phyloP scores from a whole-genome alignment of 64 coral and sea anemone species.

The Montipora cactus region DNA sequence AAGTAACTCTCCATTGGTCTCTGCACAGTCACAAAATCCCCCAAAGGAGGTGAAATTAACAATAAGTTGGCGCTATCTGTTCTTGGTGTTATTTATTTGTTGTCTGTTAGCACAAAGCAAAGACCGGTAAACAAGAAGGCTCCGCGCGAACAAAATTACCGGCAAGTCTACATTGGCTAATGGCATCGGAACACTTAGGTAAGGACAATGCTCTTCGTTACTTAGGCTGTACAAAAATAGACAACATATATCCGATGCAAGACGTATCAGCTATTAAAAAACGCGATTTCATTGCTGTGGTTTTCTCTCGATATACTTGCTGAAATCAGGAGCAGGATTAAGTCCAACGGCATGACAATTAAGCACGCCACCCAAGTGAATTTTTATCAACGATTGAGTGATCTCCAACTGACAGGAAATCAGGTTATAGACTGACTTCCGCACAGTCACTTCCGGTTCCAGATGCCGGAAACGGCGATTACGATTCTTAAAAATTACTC shows the following conservation, averaged over 20 bases:
- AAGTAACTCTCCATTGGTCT: not conserved
- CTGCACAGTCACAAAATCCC: not conserved
- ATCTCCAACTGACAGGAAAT: too few relatives aligned
- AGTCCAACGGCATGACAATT: not conserved
- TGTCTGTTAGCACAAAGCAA: too few relatives aligned
- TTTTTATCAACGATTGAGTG: not conserved
- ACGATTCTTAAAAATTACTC: too few relatives aligned
- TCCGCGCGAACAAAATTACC: too few relatives aligned
- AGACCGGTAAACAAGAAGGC: too few relatives aligned
- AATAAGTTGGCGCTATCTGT: too few relatives aligned
- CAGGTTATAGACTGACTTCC: not conserved
- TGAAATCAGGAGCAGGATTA: constrained; percentile 1
- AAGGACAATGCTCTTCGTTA: not conserved
- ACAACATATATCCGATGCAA: constrained; percentile 39
- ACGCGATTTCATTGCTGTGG: not conserved
- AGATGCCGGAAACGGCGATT: not conserved
- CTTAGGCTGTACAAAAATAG: constrained; percentile 21
- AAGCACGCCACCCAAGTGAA: not conserved
- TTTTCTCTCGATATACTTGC: not conserved
- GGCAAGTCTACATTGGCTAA: too few relatives aligned
- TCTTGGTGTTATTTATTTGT: too few relatives aligned
- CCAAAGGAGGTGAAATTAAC: not conserved
- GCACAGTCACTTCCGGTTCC: not conserved
- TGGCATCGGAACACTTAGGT: not conserved
- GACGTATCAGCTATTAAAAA: constrained; percentile 16